A percentile compares a stretch with the other conserved stretches of the same genome.
Conservation (phyloP, 2,888 invertebrate species). For the Helicoverpa assulta region DNA sequence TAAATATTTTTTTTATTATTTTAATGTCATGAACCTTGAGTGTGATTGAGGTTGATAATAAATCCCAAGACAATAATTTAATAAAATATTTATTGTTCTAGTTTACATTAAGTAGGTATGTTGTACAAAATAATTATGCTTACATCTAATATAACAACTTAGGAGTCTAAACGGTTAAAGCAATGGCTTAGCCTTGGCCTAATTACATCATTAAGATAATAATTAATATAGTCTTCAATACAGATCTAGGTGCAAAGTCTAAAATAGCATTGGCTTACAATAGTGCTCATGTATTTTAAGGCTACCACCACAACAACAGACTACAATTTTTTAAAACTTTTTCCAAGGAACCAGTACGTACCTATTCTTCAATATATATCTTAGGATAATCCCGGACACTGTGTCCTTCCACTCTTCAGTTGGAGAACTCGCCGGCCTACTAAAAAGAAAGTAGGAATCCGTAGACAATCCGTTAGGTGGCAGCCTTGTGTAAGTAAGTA, state of each 20-base stretch:
- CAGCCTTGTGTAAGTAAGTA: conserved; percentile 4
- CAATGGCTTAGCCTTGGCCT: conserved; percentile 59
- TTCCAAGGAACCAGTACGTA: no score
- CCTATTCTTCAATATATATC: no score
- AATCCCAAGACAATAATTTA: conserved; percentile 35
- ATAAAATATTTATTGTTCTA: conserved; percentile 66
- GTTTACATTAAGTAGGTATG: conserved; percentile 62
- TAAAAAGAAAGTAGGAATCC: no score
- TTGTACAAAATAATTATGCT: conserved; percentile 71
- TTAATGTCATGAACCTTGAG: no score
- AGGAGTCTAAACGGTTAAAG: conserved; percentile 56
- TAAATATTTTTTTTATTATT: no score
- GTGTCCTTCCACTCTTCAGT: no score
- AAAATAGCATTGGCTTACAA: conserved; percentile 36
- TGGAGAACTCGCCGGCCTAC: no score
- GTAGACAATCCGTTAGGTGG: no score
- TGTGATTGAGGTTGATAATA: not conserved
- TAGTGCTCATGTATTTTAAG: conserved; percentile 14
- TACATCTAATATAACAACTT: conserved; percentile 61
- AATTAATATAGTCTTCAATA: conserved; percentile 44
- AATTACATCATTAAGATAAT: conserved; percentile 32
- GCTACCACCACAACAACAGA: no score
- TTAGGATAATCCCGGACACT: no score
- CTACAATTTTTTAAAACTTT: no score
- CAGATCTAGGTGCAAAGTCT: conserved; percentile 41